A percentile compares a stretch with the other conserved stretches of the same genome.
Evolutionary conservation across 2,797 vertebrate species (phyloP).

Genomic region (Melanotaenia boesemani): DNA sequence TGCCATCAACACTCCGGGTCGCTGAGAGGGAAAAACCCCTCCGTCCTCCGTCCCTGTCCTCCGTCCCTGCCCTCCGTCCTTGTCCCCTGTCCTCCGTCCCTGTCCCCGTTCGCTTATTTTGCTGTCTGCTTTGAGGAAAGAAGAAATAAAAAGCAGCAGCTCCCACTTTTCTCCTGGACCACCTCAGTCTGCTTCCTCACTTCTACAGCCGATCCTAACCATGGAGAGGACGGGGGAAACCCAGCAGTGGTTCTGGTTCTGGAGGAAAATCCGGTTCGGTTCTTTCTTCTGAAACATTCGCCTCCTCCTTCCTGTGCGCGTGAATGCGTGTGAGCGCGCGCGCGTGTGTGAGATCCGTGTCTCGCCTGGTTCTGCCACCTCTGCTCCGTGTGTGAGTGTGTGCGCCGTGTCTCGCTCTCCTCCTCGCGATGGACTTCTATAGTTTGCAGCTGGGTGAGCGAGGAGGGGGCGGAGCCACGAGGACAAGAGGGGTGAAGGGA

Average conservation of each 20-base stretch:
- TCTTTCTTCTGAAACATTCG: background rate
- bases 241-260: background rate
- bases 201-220: slow-evolving; percentile 32
- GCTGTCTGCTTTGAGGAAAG: slow-evolving; percentile 18
- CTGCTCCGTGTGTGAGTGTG: slow-evolving; percentile 21
- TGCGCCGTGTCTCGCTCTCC: slow-evolving; percentile 17
- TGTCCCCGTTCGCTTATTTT: too few species aligned
- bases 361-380: slow-evolving; percentile 29
- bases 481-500: slow-evolving; percentile 21
- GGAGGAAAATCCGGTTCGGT: background rate
- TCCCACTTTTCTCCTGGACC: slow-evolving; percentile 21
- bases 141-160: background rate
- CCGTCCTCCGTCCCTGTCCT: too few species aligned
- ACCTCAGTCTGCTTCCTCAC: slow-evolving; percentile 36
- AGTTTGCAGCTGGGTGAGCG: slow-evolving; percentile 42
- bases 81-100: too few species aligned
- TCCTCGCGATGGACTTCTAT: slow-evolving; percentile 16
- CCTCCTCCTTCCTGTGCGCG: background rate
- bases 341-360: slow-evolving; percentile 12
- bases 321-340: slow-evolving; percentile 6
- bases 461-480: slow-evolving; percentile 53
- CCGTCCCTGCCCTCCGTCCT: too few species aligned
- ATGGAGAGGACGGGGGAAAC: slow-evolving; percentile 24
- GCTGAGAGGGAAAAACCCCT: background rate
- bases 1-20: slow-evolving; percentile 14